These are phyloP conservation scores for Electrona antarctica DNA, from an alignment of 2,113 vertebrate genomes.

Conservation along the genomic window DNA sequence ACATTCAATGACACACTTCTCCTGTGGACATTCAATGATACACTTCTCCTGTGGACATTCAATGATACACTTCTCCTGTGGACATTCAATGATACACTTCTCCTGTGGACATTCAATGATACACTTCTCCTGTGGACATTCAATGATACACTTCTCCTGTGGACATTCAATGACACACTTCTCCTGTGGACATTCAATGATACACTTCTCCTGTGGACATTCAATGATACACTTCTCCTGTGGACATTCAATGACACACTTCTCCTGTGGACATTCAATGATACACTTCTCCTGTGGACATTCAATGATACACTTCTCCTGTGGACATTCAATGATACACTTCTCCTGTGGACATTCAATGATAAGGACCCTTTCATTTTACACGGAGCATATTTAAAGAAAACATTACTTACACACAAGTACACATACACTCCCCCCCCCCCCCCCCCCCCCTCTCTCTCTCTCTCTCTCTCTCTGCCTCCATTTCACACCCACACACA, in stretches of 20 bases:
- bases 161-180: background rate
- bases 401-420: background rate
- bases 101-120: background rate
- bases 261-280: background rate
- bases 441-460: too few species aligned
- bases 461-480: too few species aligned
- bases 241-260: too few species aligned
- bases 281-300: background rate
- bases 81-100: background rate
- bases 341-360: background rate
- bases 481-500: too few species aligned
- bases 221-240: too few species aligned
- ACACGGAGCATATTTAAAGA: slow-evolving; percentile 22
- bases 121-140: background rate
- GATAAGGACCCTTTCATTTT: too few species aligned
- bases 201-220: background rate
- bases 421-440: too few species aligned
- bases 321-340: background rate
- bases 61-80: background rate
- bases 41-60: background rate
- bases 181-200: background rate
- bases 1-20: too few species aligned
- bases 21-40: background rate
- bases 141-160: background rate
- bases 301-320: background rate